Percentiles rank a stretch among this genome's conserved stretches.
Evolutionary conservation across 2,888 invertebrate species (phyloP).

Genomic region (Lymantria monacha): DNA sequence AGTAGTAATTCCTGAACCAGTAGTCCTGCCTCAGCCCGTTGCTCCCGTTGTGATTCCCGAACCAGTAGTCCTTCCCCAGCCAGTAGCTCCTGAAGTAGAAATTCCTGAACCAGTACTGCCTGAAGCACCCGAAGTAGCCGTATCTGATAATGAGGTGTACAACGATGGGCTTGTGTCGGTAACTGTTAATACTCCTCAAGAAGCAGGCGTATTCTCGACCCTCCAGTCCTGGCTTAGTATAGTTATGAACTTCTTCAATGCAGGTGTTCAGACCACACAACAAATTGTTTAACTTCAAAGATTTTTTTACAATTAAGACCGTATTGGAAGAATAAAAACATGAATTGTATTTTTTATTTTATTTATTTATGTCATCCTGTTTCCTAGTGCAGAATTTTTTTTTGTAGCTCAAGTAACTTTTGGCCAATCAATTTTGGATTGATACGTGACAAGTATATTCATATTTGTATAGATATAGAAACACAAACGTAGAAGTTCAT

Average conservation of each 20-base stretch:
- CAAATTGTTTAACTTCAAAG: slow-evolving; percentile 47
- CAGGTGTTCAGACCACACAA: slow-evolving; percentile 46
- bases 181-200: slow-evolving; percentile 47
- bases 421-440: too few relatives aligned
- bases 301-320: background rate
- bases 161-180: slow-evolving; percentile 61
- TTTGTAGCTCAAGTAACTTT: too few relatives aligned
- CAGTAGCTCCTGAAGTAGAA: slow-evolving; percentile 18
- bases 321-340: too few relatives aligned
- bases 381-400: too few relatives aligned
- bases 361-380: too few relatives aligned
- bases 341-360: too few relatives aligned
- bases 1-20: slow-evolving; percentile 18
- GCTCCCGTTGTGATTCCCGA: background rate
- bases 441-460: too few relatives aligned
- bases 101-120: slow-evolving; percentile 10
- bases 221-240: slow-evolving; percentile 62
- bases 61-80: slow-evolving; percentile 8
- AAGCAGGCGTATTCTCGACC: slow-evolving; percentile 47
- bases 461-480: too few relatives aligned
- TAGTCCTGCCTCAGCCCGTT: slow-evolving; percentile 13
- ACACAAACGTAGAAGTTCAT: too few relatives aligned
- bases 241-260: slow-evolving; percentile 58
- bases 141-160: slow-evolving; percentile 46
- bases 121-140: slow-evolving; percentile 9